Percentiles rank a stretch among this genome's conserved stretches.
These are phyloP conservation scores for Penelope pileata DNA, from an alignment of 2,113 vertebrate genomes.

Conservation along the genomic window DNA sequence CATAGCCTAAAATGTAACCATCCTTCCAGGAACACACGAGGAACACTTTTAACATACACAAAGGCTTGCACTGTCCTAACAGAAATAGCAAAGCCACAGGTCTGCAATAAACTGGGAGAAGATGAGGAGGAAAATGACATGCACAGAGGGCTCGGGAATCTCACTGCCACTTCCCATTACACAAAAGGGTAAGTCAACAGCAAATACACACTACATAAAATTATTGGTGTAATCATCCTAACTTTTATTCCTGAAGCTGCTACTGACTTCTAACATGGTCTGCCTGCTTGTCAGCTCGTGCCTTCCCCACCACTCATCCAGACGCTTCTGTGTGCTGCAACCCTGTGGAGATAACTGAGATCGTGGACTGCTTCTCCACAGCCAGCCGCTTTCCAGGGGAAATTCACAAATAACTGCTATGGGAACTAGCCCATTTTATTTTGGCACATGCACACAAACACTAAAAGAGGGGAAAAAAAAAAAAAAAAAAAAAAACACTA, in stretches of 20 bases:
- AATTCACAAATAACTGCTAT: neutral
- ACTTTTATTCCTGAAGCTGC: neutral
- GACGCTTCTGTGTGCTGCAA: accelerated
- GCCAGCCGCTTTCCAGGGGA: neutral
- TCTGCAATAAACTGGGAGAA: neutral
- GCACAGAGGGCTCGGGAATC: neutral
- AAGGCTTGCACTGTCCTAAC: neutral
- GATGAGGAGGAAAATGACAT: neutral
- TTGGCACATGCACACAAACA: neutral
- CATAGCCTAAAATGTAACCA: neutral
- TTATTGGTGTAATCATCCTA: neutral
- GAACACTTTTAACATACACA: accelerated
- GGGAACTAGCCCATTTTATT: neutral
- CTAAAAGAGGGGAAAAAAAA: too few species aligned
- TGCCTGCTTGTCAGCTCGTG: too few species aligned
- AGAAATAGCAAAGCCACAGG: neutral
- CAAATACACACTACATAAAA: accelerated
- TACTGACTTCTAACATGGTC: too few species aligned
- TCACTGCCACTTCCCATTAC: neutral
- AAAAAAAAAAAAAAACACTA: neutral
- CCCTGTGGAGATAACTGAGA: neutral
- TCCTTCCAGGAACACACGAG: accelerated
- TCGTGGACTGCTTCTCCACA: neutral
- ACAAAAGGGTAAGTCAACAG: accelerated
- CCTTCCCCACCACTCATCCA: accelerated